These are phyloP conservation scores for Serripes groenlandicus DNA, from an alignment of 2,888 invertebrate species.

Conservation along the genomic window DNA sequence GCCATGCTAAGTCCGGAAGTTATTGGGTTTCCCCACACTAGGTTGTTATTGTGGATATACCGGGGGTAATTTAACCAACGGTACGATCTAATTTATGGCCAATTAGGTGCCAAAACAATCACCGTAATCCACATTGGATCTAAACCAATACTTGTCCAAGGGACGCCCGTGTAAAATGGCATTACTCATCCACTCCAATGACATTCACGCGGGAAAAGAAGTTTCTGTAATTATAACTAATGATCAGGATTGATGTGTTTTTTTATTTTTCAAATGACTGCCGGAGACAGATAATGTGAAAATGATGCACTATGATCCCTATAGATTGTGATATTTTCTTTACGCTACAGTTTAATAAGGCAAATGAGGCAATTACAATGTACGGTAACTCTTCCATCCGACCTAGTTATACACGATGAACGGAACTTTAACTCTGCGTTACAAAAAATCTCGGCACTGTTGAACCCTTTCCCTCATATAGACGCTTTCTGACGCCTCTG, in stretches of 20 bases:
- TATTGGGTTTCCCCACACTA: constrained; percentile 20
- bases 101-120: constrained; percentile 28
- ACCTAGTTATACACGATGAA: too few species aligned
- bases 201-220: not conserved
- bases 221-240: not conserved
- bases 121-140: constrained; percentile 10
- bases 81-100: constrained; percentile 24
- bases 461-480: too few species aligned
- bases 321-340: too few species aligned
- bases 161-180: not conserved
- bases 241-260: not conserved
- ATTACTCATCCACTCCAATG: not conserved
- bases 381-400: too few species aligned
- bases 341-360: too few species aligned
- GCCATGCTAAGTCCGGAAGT: constrained; percentile 24
- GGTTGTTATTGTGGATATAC: constrained; percentile 9
- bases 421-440: too few species aligned
- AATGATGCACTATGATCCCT: not conserved
- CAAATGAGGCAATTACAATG: too few species aligned
- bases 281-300: not conserved
- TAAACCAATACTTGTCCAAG: constrained; percentile 9
- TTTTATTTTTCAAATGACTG: not conserved
- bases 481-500: too few species aligned
- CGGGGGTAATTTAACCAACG: constrained; percentile 3
- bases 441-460: too few species aligned